A percentile compares a stretch with the other conserved stretches of the same genome.
These are phyloP conservation scores for Patella depressa DNA, from an alignment of 2,888 invertebrate genomes.

Conservation along the genomic window DNA sequence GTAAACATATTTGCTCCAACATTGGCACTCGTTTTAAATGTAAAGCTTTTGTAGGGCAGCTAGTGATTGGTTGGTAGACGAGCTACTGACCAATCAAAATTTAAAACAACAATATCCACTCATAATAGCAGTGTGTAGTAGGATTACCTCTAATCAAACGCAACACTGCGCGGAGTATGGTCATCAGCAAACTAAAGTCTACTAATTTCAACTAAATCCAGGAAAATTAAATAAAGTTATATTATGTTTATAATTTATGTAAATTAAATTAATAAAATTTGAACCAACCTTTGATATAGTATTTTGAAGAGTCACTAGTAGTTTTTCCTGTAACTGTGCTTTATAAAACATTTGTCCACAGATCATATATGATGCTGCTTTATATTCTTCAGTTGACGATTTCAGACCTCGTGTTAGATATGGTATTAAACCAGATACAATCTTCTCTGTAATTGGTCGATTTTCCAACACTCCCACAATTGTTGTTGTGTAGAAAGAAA, in stretches of 20 bases:
- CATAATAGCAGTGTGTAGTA: too few relatives aligned
- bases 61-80: too few relatives aligned
- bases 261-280: neutral
- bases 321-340: constrained; percentile 75
- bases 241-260: neutral
- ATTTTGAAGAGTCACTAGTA: constrained; percentile 77
- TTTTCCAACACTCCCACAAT: constrained; percentile 78
- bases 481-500: constrained; percentile 85
- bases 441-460: constrained; percentile 73
- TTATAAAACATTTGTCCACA: constrained; percentile 80
- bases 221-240: too few relatives aligned
- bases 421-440: constrained; percentile 81
- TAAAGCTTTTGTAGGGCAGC: too few relatives aligned
- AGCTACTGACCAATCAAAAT: too few relatives aligned
- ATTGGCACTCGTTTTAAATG: too few relatives aligned
- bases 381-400: constrained; percentile 80
- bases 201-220: too few relatives aligned
- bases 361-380: constrained; percentile 82
- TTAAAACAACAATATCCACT: too few relatives aligned
- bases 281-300: constrained; percentile 74
- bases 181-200: too few relatives aligned
- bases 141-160: too few relatives aligned
- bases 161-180: too few relatives aligned
- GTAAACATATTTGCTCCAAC: too few relatives aligned
- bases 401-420: constrained; percentile 80